Percentiles rank a stretch among this genome's conserved stretches.
Evolutionary conservation across 2,888 invertebrate genomes (phyloP).

Genomic region (Gari tellinella): DNA sequence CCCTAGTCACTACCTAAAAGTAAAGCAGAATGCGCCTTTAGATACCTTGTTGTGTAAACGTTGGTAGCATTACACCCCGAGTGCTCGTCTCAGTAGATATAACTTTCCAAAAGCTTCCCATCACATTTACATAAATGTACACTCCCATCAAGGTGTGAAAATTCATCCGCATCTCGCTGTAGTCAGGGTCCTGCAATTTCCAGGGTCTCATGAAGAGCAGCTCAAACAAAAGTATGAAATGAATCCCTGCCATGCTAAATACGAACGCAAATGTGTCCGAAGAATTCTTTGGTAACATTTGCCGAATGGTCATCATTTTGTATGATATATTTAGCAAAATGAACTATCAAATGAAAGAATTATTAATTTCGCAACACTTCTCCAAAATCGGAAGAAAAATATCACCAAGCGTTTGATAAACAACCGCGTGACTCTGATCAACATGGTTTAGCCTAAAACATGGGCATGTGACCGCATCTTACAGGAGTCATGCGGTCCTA

Average conservation of each 20-base stretch:
- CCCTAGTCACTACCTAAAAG: too few relatives aligned
- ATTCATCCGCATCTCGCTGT: slow-evolving; percentile 61
- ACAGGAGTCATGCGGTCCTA: too few relatives aligned
- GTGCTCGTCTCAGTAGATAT: slow-evolving; percentile 91
- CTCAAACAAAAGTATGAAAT: slow-evolving; percentile 90
- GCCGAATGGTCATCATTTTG: slow-evolving; percentile 30
- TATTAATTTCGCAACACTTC: too few relatives aligned
- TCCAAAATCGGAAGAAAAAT: too few relatives aligned
- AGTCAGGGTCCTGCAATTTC: slow-evolving; percentile 81
- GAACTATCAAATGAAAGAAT: too few relatives aligned
- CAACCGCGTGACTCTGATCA: too few relatives aligned
- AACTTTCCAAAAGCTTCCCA: slow-evolving; percentile 91
- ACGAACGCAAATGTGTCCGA: slow-evolving; percentile 85
- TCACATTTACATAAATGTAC: slow-evolving; percentile 91
- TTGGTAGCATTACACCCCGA: slow-evolving; percentile 86
- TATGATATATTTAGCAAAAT: not conserved
- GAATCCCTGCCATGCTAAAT: slow-evolving; percentile 88
- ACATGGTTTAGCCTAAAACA: too few relatives aligned
- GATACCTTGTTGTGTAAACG: slow-evolving; percentile 87
- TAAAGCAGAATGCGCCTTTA: too few relatives aligned
- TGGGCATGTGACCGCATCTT: too few relatives aligned
- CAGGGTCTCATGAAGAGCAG: slow-evolving; percentile 90
- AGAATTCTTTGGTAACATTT: slow-evolving; percentile 59
- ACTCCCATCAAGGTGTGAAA: slow-evolving; percentile 88
- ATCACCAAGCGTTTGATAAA: too few relatives aligned